phyloP scores from a whole-genome alignment of 2,113 vertebrate species.

The Pollachius pollachius region DNA sequence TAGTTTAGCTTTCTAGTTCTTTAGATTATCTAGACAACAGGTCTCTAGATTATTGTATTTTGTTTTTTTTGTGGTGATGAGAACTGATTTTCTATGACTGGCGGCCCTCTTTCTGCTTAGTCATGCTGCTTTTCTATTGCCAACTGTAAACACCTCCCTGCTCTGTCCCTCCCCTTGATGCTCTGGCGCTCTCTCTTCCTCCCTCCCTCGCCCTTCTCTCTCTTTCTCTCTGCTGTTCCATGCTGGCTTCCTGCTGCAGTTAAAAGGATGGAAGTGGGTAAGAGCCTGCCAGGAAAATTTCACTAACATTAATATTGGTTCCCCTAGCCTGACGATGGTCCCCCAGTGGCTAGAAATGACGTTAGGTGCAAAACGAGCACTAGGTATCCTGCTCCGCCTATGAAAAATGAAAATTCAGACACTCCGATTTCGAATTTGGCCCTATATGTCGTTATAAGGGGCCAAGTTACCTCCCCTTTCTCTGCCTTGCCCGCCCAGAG shows the following conservation, averaged over 20 bases:
- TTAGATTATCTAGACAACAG: no score
- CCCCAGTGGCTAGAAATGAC: no score
- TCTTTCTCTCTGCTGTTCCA: constrained; percentile 35
- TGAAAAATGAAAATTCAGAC: no score
- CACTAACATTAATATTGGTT: no score
- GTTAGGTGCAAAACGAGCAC: no score
- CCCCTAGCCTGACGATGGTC: no score
- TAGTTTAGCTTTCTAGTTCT: no score
- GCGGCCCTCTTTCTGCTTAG: constrained; percentile 21
- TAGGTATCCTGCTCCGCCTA: no score
- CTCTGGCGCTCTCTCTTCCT: constrained; percentile 22
- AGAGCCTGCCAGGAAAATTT: constrained; percentile 35
- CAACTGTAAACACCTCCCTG: neutral
- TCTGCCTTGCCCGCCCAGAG: no score
- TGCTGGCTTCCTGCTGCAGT: constrained; percentile 67
- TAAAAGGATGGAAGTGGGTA: constrained; percentile 73
- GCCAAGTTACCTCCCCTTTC: no score
- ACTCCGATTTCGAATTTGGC: no score
- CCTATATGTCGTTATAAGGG: no score
- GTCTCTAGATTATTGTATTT: neutral
- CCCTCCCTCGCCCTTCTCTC: constrained; percentile 9
- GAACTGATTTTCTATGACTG: neutral
- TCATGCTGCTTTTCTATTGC: constrained; percentile 1
- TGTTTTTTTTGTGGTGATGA: neutral
- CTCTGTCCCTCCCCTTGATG: constrained; percentile 31